Base-by-base conservation (phyloP, 2,113 vertebrate genomes). In the Heloderma charlesbogerti region DNA sequence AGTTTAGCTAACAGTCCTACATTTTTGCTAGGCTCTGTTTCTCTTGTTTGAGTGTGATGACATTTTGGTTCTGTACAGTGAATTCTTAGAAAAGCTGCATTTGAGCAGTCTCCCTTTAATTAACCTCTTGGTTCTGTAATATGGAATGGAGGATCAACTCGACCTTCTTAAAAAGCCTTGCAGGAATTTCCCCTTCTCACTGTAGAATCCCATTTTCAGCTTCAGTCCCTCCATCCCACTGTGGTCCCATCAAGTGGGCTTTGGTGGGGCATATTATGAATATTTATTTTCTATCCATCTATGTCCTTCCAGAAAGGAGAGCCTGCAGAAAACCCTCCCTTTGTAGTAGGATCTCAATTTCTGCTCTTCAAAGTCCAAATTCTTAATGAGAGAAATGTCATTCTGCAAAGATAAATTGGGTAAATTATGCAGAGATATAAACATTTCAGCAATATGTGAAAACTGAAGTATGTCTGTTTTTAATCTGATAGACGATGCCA, bases 81-180 rank as follows among this genome's bases (percentile, higher is more conserved):
- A 80, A 86, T 90, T 90, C 84, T 43, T 57, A 71, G 84, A 90
- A 86, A 90, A 71, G 84, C 89, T 79, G 75, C 40, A 40, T 77
- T 81, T 45, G n/a, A 84, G 22, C 8, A 40, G n/a, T 54, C 51
- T 40, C 25, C 40, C 25, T n/a, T 51, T 63, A 84, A 85, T 66
- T 15, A 54, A 84, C 74, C n/a, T 40, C 15, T 67, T 67, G 82
- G 12, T 69, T 86, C 34, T 67, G 3, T 60, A 31, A 74, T 37
- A 51, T 51, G 51, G n/a, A 63, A 87, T 74, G 54, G 31, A 75
- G 9, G 51, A 45, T 60, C 31, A 29, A 40, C 4, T 6, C 31
- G 15, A 45, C 80, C 51, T 82, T 74, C 69, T 69, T 54, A 78
- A 86, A 51, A 86, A 79, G 43, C n/a, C 45, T 79, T 60, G 48